Conservation (phyloP, 2,888 invertebrate species). For the Morpho deidamia region DNA sequence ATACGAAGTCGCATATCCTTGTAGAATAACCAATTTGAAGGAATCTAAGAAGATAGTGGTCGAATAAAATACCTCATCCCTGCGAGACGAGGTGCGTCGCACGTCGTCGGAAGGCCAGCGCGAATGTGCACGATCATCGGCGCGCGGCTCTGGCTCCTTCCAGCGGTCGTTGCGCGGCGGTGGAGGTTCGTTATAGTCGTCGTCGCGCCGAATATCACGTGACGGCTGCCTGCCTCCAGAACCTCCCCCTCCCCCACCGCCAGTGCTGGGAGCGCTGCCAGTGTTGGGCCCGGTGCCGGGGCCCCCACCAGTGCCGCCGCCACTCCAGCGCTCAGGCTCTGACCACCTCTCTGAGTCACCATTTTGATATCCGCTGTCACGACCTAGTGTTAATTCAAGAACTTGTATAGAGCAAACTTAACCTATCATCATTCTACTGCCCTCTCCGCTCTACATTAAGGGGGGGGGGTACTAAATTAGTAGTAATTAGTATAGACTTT, state of each 20-base stretch:
- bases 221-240: conserved; percentile 44
- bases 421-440: too few species aligned
- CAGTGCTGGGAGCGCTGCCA: conserved; percentile 25
- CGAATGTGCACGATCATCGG: conserved; percentile 56
- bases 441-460: too few species aligned
- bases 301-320: conserved; percentile 44
- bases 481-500: conserved; percentile 40
- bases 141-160: conserved; percentile 76
- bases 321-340: conserved; percentile 68
- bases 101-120: conserved; percentile 70
- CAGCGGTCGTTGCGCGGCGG: conserved; percentile 80
- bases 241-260: conserved; percentile 46
- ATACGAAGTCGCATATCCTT: too few species aligned
- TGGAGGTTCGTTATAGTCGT: conserved; percentile 58
- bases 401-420: too few species aligned
- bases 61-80: conserved; percentile 52
- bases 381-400: conserved; percentile 44
- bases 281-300: conserved; percentile 44
- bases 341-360: conserved; percentile 71
- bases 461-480: too few species aligned
- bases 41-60: too few species aligned
- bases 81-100: conserved; percentile 61
- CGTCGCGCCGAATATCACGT: conserved; percentile 48
- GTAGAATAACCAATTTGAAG: too few species aligned
- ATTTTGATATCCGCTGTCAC: conserved; percentile 70